Base-by-base conservation (phyloP, 2,797 vertebrate species). In the Tragopan temminckii region DNA sequence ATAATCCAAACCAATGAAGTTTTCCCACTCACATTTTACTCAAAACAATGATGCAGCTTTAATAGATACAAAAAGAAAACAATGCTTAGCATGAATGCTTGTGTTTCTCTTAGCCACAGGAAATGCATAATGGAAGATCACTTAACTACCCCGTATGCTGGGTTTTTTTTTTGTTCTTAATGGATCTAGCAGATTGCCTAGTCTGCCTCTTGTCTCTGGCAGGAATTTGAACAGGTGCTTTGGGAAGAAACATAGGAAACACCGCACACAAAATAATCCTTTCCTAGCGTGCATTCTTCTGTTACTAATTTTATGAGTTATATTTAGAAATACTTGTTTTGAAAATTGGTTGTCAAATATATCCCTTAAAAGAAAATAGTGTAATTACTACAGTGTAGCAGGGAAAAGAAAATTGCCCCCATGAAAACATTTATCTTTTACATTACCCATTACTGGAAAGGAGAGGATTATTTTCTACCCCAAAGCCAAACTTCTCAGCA, bases 341-440 rank as follows among this genome's bases (percentile, higher is more conserved):
- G 4, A 36, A 72, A 72, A 72, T 4, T 50, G 6, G 5, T 52
- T 59, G 8, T 20, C 38, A 87, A 76, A 76, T 43, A 31, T 6
- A 46, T 14, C 3, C 4, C 75, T 80, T 58, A 29, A 62, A 72
- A 79, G 78, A 12, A 79, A 79, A 62, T 40, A 12, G 29, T n/a
- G 3, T 31, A 27, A 10, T 9, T 83, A 3, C 66, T 72, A 27
- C 27, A n/a, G 27, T 23, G 21, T 1, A 42, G 8, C 0, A 0
- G 4, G 3, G 2, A 7, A 9, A 4, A 15, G 15, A 71, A 21
- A 42, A 43, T 43, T 18, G 1, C 2, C 12, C 9, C 3, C 19
- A 9, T 64, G 29, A 66, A 76, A 86, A 42, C 5, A 29, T 25
- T 38, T 69, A 7, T 66, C 2, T 53, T 95, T 70, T 43, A 11